Evolutionary conservation across 2,797 vertebrate species (phyloP).

Genomic region (Sylvilagus floridanus): DNA sequence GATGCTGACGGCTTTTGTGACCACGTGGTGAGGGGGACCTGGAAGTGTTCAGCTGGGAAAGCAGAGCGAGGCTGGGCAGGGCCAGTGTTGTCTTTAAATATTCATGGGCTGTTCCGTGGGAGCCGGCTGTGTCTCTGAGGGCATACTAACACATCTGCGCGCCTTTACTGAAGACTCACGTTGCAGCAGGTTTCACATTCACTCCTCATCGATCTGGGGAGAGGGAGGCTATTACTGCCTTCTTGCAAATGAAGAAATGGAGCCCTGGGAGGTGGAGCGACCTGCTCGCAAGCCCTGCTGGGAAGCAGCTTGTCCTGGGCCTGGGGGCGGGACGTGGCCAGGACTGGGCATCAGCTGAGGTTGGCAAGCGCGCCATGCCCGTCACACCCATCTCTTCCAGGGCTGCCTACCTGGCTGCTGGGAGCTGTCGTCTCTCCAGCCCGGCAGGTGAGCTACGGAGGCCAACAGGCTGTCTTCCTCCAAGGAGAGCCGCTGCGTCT

Average conservation of each 20-base stretch:
- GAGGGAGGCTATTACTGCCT: background rate
- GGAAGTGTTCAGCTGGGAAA: background rate
- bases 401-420: no score
- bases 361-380: rapidly evolving
- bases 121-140: background rate
- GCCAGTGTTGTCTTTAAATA: background rate
- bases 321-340: background rate
- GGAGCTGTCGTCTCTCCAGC: background rate
- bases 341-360: background rate
- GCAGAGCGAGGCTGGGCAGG: background rate
- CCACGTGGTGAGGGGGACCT: background rate
- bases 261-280: background rate
- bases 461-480: background rate
- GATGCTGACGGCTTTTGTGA: background rate
- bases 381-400: no score
- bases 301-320: background rate
- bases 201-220: conserved; percentile 3
- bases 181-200: background rate
- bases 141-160: background rate
- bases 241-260: conserved; percentile 4
- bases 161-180: background rate
- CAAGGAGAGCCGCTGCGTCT: background rate
- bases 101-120: background rate
- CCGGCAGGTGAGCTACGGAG: background rate
- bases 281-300: background rate